Base-by-base conservation (phyloP, 2,797 vertebrate genomes). In the Epinephelus awoara region DNA sequence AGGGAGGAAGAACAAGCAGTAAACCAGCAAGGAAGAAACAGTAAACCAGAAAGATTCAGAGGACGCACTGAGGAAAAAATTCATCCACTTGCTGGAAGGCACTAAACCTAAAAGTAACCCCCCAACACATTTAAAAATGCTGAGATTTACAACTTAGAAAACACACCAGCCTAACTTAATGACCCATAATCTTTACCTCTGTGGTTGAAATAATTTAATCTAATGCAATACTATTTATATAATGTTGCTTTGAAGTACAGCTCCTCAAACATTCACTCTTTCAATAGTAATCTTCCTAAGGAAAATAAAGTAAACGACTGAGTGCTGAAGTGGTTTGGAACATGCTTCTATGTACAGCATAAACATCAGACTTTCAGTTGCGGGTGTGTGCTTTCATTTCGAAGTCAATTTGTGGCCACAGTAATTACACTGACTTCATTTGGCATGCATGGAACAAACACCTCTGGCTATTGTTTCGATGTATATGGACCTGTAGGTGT, bases 1-100 rank as follows among this genome's bases (percentile, higher is more conserved):
- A 68, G 46, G 76, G 69, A 80, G 72, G 74, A 66, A 50, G 75
- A 77, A 82, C 23, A 5, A 18, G 44, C 34, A 72, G 50, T 75
- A 75, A 79, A 76, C 5, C 14, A 40, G 62, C 59, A 13, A 56
- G 40, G 74, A 65, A 59, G 59, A 46, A 49, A 49, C 13, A 62
- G 44, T 66, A 78, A 80, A 68, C 12, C n/a, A 12, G 40, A 62
- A 56, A 55, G 38, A 29, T 21, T 42, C 15, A 46, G 6, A 61
- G 15, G 5, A 14, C 44, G 42, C 38, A 71, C 19, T 29, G 8
- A 50, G 23, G n/a, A 70, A 74, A 21, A n/a, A 61, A 67, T 44
- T 34, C 5, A 12, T 3, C 27, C 6, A n/a, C 47, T 40, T 18
- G 46, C 66, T 54, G 44, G 49, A 40, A 61, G 18, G 2, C 21